Base-by-base conservation (phyloP, 2,113 vertebrate genomes). In the Cyprinus carpio region DNA sequence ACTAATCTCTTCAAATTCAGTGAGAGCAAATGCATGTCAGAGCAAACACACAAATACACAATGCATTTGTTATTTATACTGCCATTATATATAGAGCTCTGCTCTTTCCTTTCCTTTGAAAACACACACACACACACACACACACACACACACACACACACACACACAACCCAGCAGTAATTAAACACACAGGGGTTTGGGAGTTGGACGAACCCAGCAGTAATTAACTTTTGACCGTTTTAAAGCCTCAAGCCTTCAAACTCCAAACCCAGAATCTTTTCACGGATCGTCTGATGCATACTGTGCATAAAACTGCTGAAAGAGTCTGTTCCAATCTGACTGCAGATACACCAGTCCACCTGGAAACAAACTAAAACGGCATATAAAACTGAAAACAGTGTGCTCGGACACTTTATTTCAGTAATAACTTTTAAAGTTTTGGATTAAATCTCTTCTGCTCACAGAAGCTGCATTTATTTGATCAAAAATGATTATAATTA, bases 1-100 rank as follows among this genome's bases (percentile, higher is more conserved):
- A 40, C 31, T 79, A 60, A 79, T 79, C 56, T 25, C 54, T 25
- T 79, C 56, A 58, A 16, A 79, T 79, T 1, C 40, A 79, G 18
- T 13, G 34, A n/a, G 76, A 58, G 29, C 51, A 56, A 58, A 78
- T 37, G 16, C 75, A 79, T 79, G 29, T 58, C 37, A 78, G 34
- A 79, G 18, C 34, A 83, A 72, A 62, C 82, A 83, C 25, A 43
- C 23, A 27, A 25, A 25, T 5, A 56, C 23, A 23, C 51, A 75
- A 62, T 37, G 34, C 31, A 60, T 40, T 78, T 15, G 27, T 23
- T 56, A n/a, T 60, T 15, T 60, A 56, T 34, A 34, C 49, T 77
- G 74, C 6, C 7, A 51, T 7, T 29, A 29, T 51, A 75, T 25
- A 51, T 20, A 29, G 16, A 58, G 29, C 20, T 37, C 34, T 60